Percentiles rank a stretch among this genome's conserved stretches.
These are phyloP conservation scores for Anolis carolinensis DNA, from an alignment of 2,113 vertebrate genomes.

Conservation along the genomic window DNA sequence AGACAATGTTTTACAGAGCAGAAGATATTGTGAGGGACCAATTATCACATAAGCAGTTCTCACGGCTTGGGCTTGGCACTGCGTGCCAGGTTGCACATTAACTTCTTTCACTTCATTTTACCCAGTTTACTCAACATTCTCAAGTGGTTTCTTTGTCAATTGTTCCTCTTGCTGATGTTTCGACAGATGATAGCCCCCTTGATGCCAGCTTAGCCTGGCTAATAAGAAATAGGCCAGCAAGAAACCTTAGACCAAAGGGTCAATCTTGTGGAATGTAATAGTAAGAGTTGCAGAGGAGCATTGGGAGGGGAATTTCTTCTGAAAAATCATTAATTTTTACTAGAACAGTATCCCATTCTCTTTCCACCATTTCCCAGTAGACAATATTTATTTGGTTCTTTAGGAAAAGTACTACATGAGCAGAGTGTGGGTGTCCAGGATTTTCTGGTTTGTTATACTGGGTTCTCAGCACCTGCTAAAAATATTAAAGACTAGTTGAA, in stretches of 20 bases:
- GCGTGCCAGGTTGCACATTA: constrained; percentile 84
- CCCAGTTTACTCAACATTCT: constrained; percentile 77
- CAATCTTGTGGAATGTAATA: constrained; percentile 55
- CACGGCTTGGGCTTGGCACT: constrained; percentile 78
- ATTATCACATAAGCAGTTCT: constrained; percentile 83
- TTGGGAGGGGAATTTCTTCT: constrained; percentile 41
- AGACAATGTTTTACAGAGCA: constrained; percentile 77
- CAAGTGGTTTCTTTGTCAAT: constrained; percentile 86
- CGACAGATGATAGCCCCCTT: constrained; percentile 79
- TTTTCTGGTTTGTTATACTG: constrained; percentile 17
- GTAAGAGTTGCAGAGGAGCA: background rate
- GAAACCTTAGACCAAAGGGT: constrained; percentile 73
- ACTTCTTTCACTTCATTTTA: constrained; percentile 80
- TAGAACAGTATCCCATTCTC: constrained; percentile 20
- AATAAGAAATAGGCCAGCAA: constrained; percentile 70
- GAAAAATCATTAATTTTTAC: constrained; percentile 60
- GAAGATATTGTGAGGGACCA: constrained; percentile 75
- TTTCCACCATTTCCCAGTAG: background rate
- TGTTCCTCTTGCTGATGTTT: constrained; percentile 81
- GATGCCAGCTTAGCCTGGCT: constrained; percentile 74
- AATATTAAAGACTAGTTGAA: constrained; percentile 31
- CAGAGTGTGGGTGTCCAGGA: background rate
- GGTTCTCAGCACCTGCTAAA: constrained; percentile 35
- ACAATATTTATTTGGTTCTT: background rate
- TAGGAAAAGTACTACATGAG: background rate